Evolutionary conservation across 1,140 invertebrate species (phyloP).

Genomic region (Drosophila kohkoa): DNA sequence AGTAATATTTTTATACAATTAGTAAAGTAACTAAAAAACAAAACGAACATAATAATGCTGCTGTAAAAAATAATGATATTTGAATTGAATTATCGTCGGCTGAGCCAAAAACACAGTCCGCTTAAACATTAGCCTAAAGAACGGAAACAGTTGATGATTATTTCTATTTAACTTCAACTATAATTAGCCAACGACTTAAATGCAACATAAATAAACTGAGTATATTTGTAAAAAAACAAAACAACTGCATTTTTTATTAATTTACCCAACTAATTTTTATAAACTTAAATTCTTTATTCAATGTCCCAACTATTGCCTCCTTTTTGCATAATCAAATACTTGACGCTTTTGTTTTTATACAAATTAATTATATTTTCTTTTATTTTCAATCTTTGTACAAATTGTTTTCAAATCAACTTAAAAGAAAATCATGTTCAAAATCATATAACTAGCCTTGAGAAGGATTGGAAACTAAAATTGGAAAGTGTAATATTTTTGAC

Average conservation of each 20-base stretch:
- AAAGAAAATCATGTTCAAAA: slow-evolving; percentile 3
- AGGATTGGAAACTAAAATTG: slow-evolving; percentile 28
- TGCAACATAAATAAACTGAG: slow-evolving; percentile 72
- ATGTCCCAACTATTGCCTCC: background rate
- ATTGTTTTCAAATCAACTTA: slow-evolving; percentile 31
- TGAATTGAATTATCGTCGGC: slow-evolving; percentile 26
- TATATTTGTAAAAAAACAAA: slow-evolving; percentile 69
- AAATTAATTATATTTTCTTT: slow-evolving; percentile 53
- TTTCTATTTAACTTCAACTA: slow-evolving; percentile 46
- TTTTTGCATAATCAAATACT: slow-evolving; percentile 9
- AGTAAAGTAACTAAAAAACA: slow-evolving; percentile 40
- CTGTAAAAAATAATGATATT: slow-evolving; percentile 38
- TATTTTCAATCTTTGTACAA: slow-evolving; percentile 57
- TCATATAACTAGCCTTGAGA: slow-evolving; percentile 2
- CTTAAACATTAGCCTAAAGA: slow-evolving; percentile 28
- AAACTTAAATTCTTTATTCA: too few species aligned
- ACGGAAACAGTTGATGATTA: slow-evolving; percentile 7
- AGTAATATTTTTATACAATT: slow-evolving; percentile 75
- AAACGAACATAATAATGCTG: slow-evolving; percentile 26
- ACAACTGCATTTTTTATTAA: background rate
- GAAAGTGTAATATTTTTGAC: slow-evolving; percentile 24
- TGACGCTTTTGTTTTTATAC: slow-evolving; percentile 34
- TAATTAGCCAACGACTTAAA: slow-evolving; percentile 68
- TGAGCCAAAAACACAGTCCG: slow-evolving; percentile 26
- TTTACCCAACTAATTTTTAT: too few species aligned